These are phyloP conservation scores for Rhingia campestris DNA, from an alignment of 2,888 invertebrate species.

Conservation along the genomic window DNA sequence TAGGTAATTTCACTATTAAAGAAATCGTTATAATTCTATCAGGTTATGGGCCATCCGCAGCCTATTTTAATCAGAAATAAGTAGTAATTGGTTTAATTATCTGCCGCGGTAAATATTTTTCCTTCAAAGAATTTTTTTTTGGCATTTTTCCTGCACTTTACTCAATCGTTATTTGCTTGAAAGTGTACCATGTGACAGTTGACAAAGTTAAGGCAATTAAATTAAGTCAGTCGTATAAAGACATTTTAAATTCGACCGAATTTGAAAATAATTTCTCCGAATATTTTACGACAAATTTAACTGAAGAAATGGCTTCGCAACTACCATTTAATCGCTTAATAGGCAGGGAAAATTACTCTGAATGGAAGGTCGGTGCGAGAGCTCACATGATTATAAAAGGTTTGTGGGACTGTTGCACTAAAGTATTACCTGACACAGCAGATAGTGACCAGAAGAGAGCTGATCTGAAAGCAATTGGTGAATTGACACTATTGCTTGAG, in stretches of 20 bases:
- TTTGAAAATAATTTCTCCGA: neutral
- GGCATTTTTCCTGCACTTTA: neutral
- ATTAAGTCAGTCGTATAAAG: neutral
- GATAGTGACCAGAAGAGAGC: slow-evolving; percentile 75
- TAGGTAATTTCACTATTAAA: neutral
- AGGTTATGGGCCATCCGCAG: slow-evolving; percentile 42
- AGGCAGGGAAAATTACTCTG: slow-evolving; percentile 34
- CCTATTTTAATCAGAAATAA: slow-evolving; percentile 35
- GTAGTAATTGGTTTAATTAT: slow-evolving; percentile 7
- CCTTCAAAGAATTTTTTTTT: slow-evolving; percentile 6
- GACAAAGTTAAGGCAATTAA: neutral
- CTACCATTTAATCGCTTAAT: slow-evolving; percentile 27
- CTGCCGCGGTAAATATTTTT: slow-evolving; percentile 23
- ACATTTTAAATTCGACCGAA: neutral
- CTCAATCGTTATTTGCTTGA: too few species aligned
- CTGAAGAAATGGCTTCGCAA: slow-evolving; percentile 26
- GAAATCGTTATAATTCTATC: slow-evolving; percentile 15
- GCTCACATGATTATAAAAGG: too few species aligned
- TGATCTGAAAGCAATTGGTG: slow-evolving; percentile 46
- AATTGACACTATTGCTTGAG: slow-evolving; percentile 41
- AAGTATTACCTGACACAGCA: slow-evolving; percentile 53
- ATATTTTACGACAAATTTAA: too few species aligned
- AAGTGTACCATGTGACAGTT: slow-evolving; percentile 2
- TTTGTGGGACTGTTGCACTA: too few species aligned
- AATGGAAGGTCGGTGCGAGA: slow-evolving; percentile 46